Evolutionary conservation across 2,797 vertebrate genomes (phyloP).

Genomic region (Catamblyrhynchus diadema): DNA sequence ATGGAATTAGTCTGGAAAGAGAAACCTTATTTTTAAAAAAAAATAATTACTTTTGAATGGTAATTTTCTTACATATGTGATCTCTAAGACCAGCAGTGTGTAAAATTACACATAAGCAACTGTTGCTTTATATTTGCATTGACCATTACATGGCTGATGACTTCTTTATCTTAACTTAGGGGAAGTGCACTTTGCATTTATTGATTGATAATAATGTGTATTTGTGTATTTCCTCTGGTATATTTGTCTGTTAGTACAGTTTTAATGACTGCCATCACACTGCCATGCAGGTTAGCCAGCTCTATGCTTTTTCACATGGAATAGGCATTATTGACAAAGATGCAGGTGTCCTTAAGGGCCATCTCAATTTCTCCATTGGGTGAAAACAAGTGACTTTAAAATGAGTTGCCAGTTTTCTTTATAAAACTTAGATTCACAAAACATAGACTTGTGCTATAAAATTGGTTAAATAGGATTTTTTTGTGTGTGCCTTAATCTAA

Average conservation of each 20-base stretch:
- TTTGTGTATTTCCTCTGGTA: background rate
- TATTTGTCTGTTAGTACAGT: background rate
- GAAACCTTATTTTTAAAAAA: background rate
- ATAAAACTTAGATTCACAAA: background rate
- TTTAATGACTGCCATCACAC: background rate
- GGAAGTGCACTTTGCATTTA: background rate
- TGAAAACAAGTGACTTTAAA: background rate
- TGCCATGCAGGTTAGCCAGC: background rate
- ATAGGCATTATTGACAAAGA: background rate
- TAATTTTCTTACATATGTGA: background rate
- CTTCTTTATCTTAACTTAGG: background rate
- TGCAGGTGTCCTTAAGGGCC: background rate
- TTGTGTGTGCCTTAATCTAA: background rate
- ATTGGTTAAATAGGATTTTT: background rate
- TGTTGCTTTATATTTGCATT: background rate
- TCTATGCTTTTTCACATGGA: background rate
- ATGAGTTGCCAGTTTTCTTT: background rate
- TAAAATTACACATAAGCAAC: background rate
- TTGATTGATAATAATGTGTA: background rate
- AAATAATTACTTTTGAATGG: background rate
- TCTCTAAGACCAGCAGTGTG: background rate
- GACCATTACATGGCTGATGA: rapidly evolving
- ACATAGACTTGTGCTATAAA: background rate
- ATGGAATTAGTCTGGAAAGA: background rate
- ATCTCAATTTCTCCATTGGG: background rate